These are phyloP conservation scores for Drosophila kikkawai DNA, from an alignment of 1,140 invertebrate species.

Conservation along the genomic window DNA sequence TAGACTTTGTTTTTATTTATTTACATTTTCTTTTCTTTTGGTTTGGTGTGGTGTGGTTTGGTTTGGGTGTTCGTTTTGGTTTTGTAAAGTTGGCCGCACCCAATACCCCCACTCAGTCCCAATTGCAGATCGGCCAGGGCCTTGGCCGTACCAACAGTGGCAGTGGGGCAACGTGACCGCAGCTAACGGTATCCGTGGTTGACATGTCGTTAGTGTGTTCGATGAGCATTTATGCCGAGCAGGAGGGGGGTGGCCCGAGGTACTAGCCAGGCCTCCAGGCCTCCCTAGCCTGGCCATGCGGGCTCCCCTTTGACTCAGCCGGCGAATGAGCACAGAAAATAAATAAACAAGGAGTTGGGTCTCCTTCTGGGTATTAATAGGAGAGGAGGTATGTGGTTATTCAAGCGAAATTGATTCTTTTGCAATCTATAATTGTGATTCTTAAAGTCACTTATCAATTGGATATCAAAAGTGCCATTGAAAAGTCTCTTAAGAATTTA, in stretches of 20 bases:
- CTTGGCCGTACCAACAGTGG: slow-evolving; percentile 6
- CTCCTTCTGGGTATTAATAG: not conserved
- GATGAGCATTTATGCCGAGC: slow-evolving; percentile 46
- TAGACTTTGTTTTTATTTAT: slow-evolving; percentile 53
- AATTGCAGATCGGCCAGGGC: slow-evolving; percentile 37
- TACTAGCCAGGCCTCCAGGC: not conserved
- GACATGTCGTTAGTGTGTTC: slow-evolving; percentile 72
- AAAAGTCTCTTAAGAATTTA: not conserved
- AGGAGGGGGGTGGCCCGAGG: not conserved
- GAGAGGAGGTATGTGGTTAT: not conserved
- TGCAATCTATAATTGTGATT: not conserved
- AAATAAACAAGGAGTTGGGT: not conserved
- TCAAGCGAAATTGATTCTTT: not conserved
- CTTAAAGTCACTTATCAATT: not conserved
- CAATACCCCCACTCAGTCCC: slow-evolving; percentile 22
- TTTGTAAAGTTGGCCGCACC: slow-evolving; percentile 33
- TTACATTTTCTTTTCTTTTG: slow-evolving; percentile 14
- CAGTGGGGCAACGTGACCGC: slow-evolving; percentile 63
- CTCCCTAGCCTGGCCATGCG: not conserved
- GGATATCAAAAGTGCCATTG: not conserved
- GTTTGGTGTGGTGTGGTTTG: not conserved
- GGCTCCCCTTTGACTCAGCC: not conserved
- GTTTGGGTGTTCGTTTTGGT: not conserved
- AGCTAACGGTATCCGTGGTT: slow-evolving; percentile 72
- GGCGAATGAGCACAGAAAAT: not conserved